Conservation (phyloP, 37 sponge, comb jelly and placozoan genomes). For the Agelas oroides region DNA sequence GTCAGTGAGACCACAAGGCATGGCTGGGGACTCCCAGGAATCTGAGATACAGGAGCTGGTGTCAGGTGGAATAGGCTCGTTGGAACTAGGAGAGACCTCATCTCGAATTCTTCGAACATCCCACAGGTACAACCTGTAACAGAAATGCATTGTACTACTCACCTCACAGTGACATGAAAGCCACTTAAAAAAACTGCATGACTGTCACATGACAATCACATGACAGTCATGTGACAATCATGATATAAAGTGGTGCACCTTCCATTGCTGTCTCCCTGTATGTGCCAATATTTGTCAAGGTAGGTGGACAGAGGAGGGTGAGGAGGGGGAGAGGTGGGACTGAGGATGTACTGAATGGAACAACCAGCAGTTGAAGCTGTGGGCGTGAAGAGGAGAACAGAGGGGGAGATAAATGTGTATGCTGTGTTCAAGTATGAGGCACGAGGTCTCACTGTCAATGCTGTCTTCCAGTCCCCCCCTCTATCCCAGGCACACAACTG, state of each 20-base stretch:
- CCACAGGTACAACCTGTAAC: constrained; percentile 39
- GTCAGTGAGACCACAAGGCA: constrained; percentile 68
- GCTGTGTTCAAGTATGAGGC: background rate
- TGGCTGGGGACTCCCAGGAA: constrained; percentile 64
- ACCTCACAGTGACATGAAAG: background rate
- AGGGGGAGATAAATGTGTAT: background rate
- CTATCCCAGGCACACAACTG: constrained; percentile 29
- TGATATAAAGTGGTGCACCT: background rate
- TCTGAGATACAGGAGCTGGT: constrained; percentile 27
- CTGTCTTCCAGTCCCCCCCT: constrained; percentile 9
- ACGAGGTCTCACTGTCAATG: background rate
- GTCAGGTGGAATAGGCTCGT: constrained; percentile 1
- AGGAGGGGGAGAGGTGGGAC: background rate
- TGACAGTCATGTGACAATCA: background rate
- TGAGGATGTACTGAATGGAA: constrained; percentile 19
- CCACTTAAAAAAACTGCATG: background rate
- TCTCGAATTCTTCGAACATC: constrained; percentile 6
- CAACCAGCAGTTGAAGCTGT: constrained; percentile 26
- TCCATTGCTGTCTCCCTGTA: constrained; percentile 47
- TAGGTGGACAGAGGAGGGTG: constrained; percentile 1
- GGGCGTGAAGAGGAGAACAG: constrained; percentile 6
- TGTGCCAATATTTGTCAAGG: constrained; percentile 49
- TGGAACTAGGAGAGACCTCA: background rate
- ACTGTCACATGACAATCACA: background rate
- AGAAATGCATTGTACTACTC: background rate